Evolutionary conservation across 2,888 invertebrate genomes (phyloP).

Genomic region (Caenorhabditis wallacei): DNA sequence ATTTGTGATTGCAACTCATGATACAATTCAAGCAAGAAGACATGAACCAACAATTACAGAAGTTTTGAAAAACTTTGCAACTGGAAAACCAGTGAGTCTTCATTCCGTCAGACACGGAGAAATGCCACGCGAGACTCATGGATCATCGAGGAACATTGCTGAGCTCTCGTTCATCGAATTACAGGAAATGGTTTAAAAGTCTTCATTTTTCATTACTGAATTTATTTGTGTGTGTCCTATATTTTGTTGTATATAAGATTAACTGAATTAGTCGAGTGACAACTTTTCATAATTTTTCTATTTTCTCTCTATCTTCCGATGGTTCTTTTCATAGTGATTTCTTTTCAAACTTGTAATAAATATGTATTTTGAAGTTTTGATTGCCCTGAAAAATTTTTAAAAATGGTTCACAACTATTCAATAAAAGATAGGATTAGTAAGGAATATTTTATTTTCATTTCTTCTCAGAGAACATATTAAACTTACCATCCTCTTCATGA

Average conservation of each 20-base stretch:
- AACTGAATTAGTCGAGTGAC: too few species aligned
- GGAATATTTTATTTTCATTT: too few species aligned
- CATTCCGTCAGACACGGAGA: conserved; percentile 29
- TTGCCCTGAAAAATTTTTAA: too few species aligned
- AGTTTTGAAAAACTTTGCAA: conserved; percentile 45
- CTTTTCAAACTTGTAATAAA: too few species aligned
- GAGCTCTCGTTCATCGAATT: conserved; percentile 63
- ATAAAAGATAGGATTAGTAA: too few species aligned
- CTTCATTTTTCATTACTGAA: not conserved
- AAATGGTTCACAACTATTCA: too few species aligned
- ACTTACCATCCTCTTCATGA: not conserved
- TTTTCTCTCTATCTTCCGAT: too few species aligned
- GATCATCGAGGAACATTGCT: conserved; percentile 32
- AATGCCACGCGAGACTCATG: conserved; percentile 5
- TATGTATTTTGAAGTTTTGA: too few species aligned
- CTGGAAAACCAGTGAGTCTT: conserved; percentile 37
- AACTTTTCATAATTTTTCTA: too few species aligned
- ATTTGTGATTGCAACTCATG: conserved; percentile 57
- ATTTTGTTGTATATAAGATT: not conserved
- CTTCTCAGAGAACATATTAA: too few species aligned
- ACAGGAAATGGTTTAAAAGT: conserved; percentile 56
- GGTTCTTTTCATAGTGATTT: too few species aligned
- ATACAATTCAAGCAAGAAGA: conserved; percentile 46
- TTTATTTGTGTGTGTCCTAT: not conserved
- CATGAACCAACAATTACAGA: conserved; percentile 57